Evolutionary conservation across 2,888 invertebrate genomes (phyloP), one percentile per base, ranked within the genome.

Genomic region (Salticus scenicus): DNA sequence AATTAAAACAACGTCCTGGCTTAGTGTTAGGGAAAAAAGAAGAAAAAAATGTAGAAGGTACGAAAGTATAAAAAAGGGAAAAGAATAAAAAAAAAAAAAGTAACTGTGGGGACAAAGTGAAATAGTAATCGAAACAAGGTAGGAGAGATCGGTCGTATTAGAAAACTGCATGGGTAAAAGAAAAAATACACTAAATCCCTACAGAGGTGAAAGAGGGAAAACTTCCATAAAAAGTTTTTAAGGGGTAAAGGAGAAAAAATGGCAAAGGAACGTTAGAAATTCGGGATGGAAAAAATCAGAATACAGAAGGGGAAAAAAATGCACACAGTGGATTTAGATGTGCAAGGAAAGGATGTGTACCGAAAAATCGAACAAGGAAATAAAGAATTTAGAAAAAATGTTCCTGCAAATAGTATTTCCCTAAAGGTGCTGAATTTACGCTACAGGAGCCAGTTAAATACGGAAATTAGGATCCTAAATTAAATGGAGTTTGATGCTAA

Each of bases 91-190:
- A 70, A 81, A 81, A 75, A 71, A 66, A 80, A 81, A 57, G 41
- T 37, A 37, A 37, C 30, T n/a, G 42, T 20, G 64, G 64, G 83
- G 57, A 77, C 83, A 78, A 84, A 77, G 77, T 77, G 83, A 84
- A 84, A 84, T 84, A 84, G 83, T 84, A 77, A 84, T 84, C 77
- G 83, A 73, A 84, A 84, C 83, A 84, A 84, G 83, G 83, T 84
- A 84, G 17, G 72, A 66, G 69, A 84, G 83, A 78, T 84, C 77
- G 83, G 72, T 77, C 73, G 77, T 78, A 73, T 84, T 84, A 77
- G 77, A 77, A 67, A 84, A 77, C 67, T 73, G 51, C 31, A 66
- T 30, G 24, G 31, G 42, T 4, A 17, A 37, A 27, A 47, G 75
- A 72, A 82, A 76, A 76, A 71, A 64, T 42, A 27, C 30, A 31